A percentile compares a stretch with the other conserved stretches of the same genome.
phyloP scores from a whole-genome alignment of 2,113 vertebrate species.

The Antigone vipio region DNA sequence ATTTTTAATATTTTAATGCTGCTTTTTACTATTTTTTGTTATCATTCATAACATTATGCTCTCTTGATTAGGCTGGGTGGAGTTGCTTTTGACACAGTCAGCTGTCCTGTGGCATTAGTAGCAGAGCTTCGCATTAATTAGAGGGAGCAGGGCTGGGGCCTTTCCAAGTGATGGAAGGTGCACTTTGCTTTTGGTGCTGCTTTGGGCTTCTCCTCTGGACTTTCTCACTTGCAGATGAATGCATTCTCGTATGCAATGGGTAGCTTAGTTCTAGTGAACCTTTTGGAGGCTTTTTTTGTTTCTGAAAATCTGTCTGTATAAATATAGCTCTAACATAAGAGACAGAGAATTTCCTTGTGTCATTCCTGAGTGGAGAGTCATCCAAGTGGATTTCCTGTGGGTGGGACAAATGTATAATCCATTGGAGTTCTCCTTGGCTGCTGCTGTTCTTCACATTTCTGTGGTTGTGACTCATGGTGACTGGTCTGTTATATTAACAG shows the following conservation, averaged over 20 bases:
- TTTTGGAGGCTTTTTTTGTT: not conserved
- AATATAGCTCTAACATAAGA: not conserved
- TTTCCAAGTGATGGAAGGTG: not conserved
- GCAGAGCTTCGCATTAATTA: not conserved
- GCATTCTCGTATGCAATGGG: not conserved
- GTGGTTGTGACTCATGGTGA: conserved; percentile 30
- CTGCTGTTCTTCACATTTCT: not conserved
- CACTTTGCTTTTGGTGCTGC: not conserved
- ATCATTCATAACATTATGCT: not conserved
- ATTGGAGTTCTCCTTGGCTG: not conserved
- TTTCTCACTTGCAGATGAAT: not conserved
- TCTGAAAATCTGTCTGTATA: not conserved
- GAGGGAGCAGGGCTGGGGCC: not conserved
- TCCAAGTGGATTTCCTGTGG: not conserved
- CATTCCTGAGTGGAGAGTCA: not conserved
- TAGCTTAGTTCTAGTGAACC: not conserved
- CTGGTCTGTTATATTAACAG: conserved; percentile 72
- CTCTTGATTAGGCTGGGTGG: not conserved
- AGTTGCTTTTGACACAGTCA: not conserved
- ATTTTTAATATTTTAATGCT: not conserved
- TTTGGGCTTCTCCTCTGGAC: not conserved
- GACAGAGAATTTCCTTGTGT: not conserved
- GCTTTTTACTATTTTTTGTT: not conserved
- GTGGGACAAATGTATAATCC: not conserved
- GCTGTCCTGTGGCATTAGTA: accelerated